Base-by-base conservation (phyloP, 2,113 vertebrate genomes). In the Macquaria ambigua region DNA sequence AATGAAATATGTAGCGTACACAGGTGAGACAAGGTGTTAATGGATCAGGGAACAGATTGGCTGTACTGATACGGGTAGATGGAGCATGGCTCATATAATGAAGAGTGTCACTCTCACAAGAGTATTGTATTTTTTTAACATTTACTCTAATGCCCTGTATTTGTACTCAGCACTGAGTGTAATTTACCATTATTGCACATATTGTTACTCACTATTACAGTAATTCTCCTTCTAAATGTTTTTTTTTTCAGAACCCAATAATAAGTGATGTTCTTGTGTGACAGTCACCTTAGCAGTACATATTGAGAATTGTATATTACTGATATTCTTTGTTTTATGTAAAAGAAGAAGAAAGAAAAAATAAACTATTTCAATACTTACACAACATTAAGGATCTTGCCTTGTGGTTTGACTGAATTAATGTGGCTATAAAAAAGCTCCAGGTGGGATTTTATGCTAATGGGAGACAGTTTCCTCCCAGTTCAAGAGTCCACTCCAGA, bases 61-160 rank as follows among this genome's bases (percentile, higher is more conserved):
- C 89, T 81, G 82, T 41, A 76, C 25, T 74, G 82, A 89, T 92
- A 90, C 90, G 90, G 91, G 92, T 91, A 80, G 89, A 86, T 79
- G 89, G 88, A 92, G 88, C 90, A 86, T 74, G 89, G 92, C 96
- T 96, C 95, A 94, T 94, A 95, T 86, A 95, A 91, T 89, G 90
- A 95, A 94, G 93, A 94, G 96, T 94, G 85, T 96, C 94, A 96
- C 96, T 96, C 95, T 96, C 95, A 96, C 95, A 95, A 84, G 94
- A 96, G 96, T 93, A 86, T 95, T 95, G 96, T 97, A 97, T 97
- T 97, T 98, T 97, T 97, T 94, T 97, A 97, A 96, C 92, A 89
- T 91, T 95, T 96, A 96, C 84, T 92, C 85, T 28, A 2, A 94
- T 95, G 93, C 96, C 96, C 96, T 96, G 94, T 96, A 78, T 96